Percentiles rank a stretch among this genome's conserved stretches.
phyloP scores from a whole-genome alignment of 2,888 invertebrate species.

The Eupithecia exiguata region DNA sequence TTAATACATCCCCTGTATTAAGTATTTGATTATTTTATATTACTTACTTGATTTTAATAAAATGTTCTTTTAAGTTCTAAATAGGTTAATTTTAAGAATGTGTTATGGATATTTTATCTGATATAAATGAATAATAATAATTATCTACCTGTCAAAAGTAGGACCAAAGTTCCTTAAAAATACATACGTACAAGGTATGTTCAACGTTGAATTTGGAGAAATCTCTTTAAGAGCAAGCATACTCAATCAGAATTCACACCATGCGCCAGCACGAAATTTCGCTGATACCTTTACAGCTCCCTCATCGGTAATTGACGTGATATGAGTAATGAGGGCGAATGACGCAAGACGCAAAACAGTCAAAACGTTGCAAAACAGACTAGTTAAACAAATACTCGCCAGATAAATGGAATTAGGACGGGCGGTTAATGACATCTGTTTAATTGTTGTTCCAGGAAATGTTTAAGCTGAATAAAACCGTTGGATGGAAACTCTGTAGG shows the following conservation, averaged over 20 bases:
- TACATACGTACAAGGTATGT: too few relatives aligned
- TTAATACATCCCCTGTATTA: too few relatives aligned
- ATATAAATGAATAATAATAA: too few relatives aligned
- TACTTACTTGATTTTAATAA: too few relatives aligned
- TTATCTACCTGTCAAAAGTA: too few relatives aligned
- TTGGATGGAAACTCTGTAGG: neutral
- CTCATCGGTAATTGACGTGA: neutral
- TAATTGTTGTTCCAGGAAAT: slow-evolving; percentile 29
- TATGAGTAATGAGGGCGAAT: slow-evolving; percentile 10
- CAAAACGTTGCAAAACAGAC: slow-evolving; percentile 19
- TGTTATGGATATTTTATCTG: too few relatives aligned
- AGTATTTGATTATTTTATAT: too few relatives aligned
- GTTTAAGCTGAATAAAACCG: neutral
- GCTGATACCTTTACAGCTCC: neutral
- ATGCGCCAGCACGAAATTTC: neutral
- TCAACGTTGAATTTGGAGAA: too few relatives aligned
- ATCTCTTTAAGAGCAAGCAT: neutral
- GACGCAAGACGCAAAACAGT: slow-evolving; percentile 7
- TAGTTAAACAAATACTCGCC: slow-evolving; percentile 29
- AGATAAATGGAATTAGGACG: slow-evolving; percentile 32
- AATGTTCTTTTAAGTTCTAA: too few relatives aligned
- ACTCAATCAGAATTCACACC: slow-evolving; percentile 1
- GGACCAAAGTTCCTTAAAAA: too few relatives aligned
- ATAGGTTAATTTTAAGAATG: too few relatives aligned
- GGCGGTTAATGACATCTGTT: slow-evolving; percentile 26